Evolutionary conservation across 2,797 vertebrate species (phyloP), one percentile per base, ranked within the genome.

Genomic region (Tapera naevia): DNA sequence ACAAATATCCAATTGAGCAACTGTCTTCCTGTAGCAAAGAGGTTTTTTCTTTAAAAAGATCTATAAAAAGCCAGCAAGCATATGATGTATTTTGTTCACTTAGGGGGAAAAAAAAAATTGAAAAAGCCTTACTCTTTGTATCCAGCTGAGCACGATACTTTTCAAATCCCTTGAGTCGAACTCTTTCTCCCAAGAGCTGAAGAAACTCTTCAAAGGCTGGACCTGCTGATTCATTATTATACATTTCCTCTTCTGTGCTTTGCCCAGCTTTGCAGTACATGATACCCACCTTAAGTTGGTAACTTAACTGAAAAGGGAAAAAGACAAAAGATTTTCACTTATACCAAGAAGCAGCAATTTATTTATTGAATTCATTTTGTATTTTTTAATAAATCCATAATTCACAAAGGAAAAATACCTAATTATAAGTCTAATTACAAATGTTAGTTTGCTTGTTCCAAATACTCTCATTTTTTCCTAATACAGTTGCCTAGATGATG

Each of bases 221-320:
- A 50, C 99, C 99, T 1, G 99, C 99, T 5, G 87, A 98, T 95
- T 99, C 99, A 27, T 99, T 99, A 96, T 99, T 99, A 97, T 99
- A 99, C 99, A 99, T 99, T 96, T 99, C 99, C 88, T 99, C 99
- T 94, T 99, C 99, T 0, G 99, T 99, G 98, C 99, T 99, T 97
- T 99, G 99, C 53, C 99, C 99, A 0, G 99, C 98, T 96, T 98
- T 97, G 97, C 99, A 99, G 97, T 99, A 99, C 99, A 99, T 99
- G 96, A 99, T 98, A 80, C 99, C 99, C 83, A 99, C 99, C 94
- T 99, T 99, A 88, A 99, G 98, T 81, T 99, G 99, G 96, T 99
- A 99, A 96, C 99, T 99, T 96, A 99, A 97, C 99, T 99, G 97
- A 58, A 91, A 94, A 95, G 60, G 74, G 78, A 95, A 91, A 94